Conservation (phyloP, 23 tunicate genomes). For the Trididemnum nubilum region DNA sequence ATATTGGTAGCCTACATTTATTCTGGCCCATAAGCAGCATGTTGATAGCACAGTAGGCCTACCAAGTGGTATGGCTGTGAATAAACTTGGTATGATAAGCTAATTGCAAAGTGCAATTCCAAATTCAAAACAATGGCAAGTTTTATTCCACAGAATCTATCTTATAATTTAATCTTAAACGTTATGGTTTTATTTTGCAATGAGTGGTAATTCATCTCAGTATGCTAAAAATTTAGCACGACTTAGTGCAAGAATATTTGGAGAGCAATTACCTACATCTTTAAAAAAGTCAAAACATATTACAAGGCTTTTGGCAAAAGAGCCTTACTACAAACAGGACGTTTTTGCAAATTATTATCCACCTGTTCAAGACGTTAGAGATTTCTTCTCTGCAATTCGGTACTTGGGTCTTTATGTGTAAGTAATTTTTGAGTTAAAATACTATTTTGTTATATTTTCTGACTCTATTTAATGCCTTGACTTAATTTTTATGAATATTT, state of each 20-base stretch:
- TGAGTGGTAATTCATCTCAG: constrained; percentile 33
- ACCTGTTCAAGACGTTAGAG: constrained; percentile 33
- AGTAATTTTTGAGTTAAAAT: constrained; percentile 6
- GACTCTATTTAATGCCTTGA: neutral
- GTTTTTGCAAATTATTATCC: constrained; percentile 38
- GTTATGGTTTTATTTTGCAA: too few species aligned
- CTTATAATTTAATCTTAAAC: too few species aligned
- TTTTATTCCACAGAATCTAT: too few species aligned
- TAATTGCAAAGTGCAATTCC: too few species aligned
- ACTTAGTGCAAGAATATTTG: constrained; percentile 44
- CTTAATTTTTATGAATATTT: neutral
- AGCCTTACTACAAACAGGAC: constrained; percentile 33
- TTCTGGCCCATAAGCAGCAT: too few species aligned
- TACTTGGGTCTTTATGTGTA: constrained; percentile 40
- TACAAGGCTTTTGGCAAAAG: neutral
- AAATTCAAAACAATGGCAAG: too few species aligned
- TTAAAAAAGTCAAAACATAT: constrained; percentile 1
- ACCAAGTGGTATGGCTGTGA: too few species aligned
- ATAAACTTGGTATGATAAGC: too few species aligned
- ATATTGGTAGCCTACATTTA: too few species aligned
- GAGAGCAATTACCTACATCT: constrained; percentile 16
- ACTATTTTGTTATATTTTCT: neutral
- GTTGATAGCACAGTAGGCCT: too few species aligned
- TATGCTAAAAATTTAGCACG: constrained; percentile 46
- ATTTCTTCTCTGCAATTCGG: constrained; percentile 24